phyloP scores from a whole-genome alignment of 1,140 invertebrate species.

The Rhagoletis pomonella region DNA sequence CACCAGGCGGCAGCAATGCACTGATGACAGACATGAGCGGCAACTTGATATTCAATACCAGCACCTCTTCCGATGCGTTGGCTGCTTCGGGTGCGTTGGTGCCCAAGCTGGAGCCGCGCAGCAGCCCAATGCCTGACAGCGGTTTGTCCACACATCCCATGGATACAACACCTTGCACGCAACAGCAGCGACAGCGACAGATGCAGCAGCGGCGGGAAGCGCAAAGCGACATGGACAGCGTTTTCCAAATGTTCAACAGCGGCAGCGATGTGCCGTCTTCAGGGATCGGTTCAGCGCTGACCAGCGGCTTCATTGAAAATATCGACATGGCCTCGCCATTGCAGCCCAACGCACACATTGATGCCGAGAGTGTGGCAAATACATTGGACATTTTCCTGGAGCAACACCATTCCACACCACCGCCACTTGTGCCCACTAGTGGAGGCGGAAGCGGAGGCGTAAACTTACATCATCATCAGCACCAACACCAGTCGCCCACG shows the following conservation, averaged over 20 bases:
- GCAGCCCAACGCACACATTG: slow-evolving; percentile 61
- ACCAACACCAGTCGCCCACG: slow-evolving; percentile 60
- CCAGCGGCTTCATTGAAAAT: slow-evolving; percentile 64
- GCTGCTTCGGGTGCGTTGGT: slow-evolving; percentile 28
- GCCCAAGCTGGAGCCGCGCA: slow-evolving; percentile 56
- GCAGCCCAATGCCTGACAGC: slow-evolving; percentile 54
- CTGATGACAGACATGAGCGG: slow-evolving; percentile 58
- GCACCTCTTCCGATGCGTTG: slow-evolving; percentile 54
- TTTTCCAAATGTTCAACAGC: slow-evolving; percentile 19
- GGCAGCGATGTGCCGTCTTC: slow-evolving; percentile 42
- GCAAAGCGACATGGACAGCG: background rate
- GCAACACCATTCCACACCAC: slow-evolving; percentile 68
- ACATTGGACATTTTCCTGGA: slow-evolving; percentile 71
- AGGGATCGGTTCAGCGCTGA: background rate
- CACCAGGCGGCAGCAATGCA: slow-evolving; percentile 60
- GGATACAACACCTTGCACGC: slow-evolving; percentile 66
- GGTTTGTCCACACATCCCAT: slow-evolving; percentile 11
- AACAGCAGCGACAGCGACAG: slow-evolving; percentile 52
- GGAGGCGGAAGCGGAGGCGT: background rate
- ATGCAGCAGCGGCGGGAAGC: background rate
- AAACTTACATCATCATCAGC: slow-evolving; percentile 56
- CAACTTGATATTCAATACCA: slow-evolving; percentile 57
- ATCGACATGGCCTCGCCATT: slow-evolving; percentile 71
- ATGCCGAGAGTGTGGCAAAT: slow-evolving; percentile 69
- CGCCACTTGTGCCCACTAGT: slow-evolving; percentile 41